Conservation (phyloP, 2,888 invertebrate genomes). For the Drosophila borborema region DNA sequence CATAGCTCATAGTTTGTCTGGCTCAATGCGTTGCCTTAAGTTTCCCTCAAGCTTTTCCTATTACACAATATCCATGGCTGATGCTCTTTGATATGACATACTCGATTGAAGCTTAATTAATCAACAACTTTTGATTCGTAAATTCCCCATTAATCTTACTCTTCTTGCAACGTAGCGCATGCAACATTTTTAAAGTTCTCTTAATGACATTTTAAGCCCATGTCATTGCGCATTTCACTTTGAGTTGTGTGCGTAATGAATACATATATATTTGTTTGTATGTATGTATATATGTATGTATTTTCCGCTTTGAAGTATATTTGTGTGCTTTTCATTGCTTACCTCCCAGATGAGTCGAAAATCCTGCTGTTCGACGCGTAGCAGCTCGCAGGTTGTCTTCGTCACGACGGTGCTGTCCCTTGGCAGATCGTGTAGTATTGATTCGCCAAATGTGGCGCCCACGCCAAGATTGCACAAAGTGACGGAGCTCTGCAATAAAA, state of each 20-base stretch:
- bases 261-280: not conserved
- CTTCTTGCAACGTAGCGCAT: not conserved
- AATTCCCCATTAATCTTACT: not conserved
- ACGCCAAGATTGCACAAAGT: conserved; percentile 89
- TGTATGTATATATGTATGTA: not conserved
- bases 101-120: not conserved
- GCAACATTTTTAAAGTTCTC: not conserved
- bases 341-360: conserved; percentile 92
- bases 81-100: not conserved
- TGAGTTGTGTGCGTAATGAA: conserved; percentile 20
- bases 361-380: conserved; percentile 91
- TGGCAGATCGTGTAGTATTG: conserved; percentile 90
- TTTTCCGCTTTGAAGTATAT: not conserved
- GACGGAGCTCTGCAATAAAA: conserved; percentile 87
- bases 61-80: not conserved
- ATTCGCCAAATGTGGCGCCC: conserved; percentile 92
- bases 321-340: conserved; percentile 74
- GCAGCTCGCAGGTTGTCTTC: conserved; percentile 90
- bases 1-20: not conserved
- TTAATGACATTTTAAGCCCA: conserved; percentile 1
- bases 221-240: conserved; percentile 27
- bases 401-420: conserved; percentile 90
- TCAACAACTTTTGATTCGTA: not conserved
- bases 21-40: not conserved
- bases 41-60: not conserved